Evolutionary conservation across 2,797 vertebrate species (phyloP), one percentile per base, ranked within the genome.

Genomic region (Botia almorhae): DNA sequence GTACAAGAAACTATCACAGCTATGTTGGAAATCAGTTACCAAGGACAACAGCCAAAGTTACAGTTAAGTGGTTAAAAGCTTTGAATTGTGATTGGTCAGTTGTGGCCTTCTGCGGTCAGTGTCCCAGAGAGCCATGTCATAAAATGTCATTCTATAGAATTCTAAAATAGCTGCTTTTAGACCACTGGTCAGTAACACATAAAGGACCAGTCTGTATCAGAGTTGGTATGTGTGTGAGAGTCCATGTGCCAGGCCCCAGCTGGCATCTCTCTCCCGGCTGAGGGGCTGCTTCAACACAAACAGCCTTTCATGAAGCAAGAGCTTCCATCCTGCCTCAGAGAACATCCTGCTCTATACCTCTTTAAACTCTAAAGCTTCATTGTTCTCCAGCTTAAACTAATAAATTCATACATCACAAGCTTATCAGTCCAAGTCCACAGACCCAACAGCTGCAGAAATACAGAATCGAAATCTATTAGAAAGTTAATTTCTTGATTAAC

Each of bases 281-380:
- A 79, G 60, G 6, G 51, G 36, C 70, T 74, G 50, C 70, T 67
- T 80, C 36, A 48, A 80, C 78, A 74, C 68, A 80, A 80, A 80
- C 33, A 56, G 61, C 2, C 78, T 74, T 80, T 80, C 61, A 80
- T 80, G 36, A 80, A 80, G 70, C n/a, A 29, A 80, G 69, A 58
- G 60, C 50, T 80, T 80, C 69, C 60, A 72, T 65, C 60, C 69
- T 11, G 58, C 39, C 50, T 56, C 61, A 29, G 33, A 74, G 12
- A 80, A 74, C 60, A 73, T 74, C 78, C 48, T 58, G 61, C 61
- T 74, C 61, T 23, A 70, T 56, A 71, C 58, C 56, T 80, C 69
- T 48, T 39, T 19, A 56, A 58, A 68, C 23, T 73, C 70, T 58
- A 51, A 73, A 65, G 64, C 36, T 17, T 58, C 21, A 69, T 77